These are phyloP conservation scores for Odontocolon sp. DNA, from an alignment of 2,888 invertebrate species.

Conservation along the genomic window DNA sequence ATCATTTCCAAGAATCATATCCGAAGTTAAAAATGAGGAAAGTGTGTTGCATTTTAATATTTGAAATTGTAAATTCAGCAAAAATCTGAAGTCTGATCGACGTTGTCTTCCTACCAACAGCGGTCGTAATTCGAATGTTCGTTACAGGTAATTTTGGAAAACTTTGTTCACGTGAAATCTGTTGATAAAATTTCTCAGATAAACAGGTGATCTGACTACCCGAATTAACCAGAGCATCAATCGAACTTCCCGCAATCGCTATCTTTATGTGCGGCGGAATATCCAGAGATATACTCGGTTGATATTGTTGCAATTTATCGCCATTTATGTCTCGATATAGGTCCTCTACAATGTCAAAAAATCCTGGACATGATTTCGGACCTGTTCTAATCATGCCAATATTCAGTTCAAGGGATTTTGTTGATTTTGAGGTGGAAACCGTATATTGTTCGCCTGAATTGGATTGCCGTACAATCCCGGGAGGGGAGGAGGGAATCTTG, in stretches of 20 bases:
- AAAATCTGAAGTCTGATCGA: slow-evolving; percentile 33
- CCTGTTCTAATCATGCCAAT: not conserved
- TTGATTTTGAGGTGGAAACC: no score
- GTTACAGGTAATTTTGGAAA: slow-evolving; percentile 17
- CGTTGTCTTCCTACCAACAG: slow-evolving; percentile 42
- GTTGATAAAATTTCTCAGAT: slow-evolving; percentile 32
- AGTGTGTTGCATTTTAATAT: not conserved
- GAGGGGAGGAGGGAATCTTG: slow-evolving; percentile 17
- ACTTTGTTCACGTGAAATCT: not conserved
- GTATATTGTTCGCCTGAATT: no score
- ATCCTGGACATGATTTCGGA: not conserved
- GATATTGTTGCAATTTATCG: not conserved
- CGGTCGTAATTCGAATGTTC: slow-evolving; percentile 21
- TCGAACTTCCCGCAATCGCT: not conserved
- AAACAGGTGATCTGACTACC: slow-evolving; percentile 44
- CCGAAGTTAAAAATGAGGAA: slow-evolving; percentile 36
- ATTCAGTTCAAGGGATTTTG: slow-evolving; percentile 14
- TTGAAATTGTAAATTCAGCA: not conserved
- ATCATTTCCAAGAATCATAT: slow-evolving; percentile 51
- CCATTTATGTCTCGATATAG: slow-evolving; percentile 8
- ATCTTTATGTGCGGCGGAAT: not conserved
- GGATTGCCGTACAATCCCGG: no score
- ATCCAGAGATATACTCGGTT: not conserved
- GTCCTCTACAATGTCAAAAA: slow-evolving; percentile 14
- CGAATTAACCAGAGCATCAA: slow-evolving; percentile 20